A percentile compares a stretch with the other conserved stretches of the same genome.
These are phyloP conservation scores for Petroica traversi DNA, from an alignment of 2,113 vertebrate species.

Conservation along the genomic window DNA sequence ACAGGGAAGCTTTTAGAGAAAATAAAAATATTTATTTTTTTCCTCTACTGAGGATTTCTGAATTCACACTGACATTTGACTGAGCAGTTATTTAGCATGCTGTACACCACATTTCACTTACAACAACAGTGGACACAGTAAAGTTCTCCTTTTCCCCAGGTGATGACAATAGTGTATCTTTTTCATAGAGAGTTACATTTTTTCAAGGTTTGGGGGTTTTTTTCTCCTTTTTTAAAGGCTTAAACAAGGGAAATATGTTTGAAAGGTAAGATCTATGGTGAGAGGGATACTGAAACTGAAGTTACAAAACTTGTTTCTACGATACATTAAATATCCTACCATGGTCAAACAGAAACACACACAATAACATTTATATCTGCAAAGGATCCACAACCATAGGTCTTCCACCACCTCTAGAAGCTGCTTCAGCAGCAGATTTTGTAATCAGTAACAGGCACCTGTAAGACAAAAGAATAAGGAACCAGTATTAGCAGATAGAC, in stretches of 20 bases:
- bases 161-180: not conserved
- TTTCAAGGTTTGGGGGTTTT: not conserved
- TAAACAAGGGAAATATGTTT: not conserved
- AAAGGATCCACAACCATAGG: not conserved
- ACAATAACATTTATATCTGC: not conserved
- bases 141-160: not conserved
- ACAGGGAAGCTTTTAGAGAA: constrained; percentile 47
- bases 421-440: not conserved
- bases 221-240: not conserved
- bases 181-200: not conserved
- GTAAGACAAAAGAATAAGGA: constrained; percentile 26
- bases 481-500: not conserved
- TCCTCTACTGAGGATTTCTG: not conserved
- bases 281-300: not conserved
- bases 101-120: constrained; percentile 22
- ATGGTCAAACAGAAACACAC: constrained; percentile 25
- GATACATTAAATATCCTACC: constrained; percentile 8
- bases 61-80: constrained; percentile 9
- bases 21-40: constrained; percentile 53
- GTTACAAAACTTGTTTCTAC: not conserved
- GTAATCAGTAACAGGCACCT: not conserved
- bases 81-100: not conserved
- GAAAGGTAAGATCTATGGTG: not conserved
- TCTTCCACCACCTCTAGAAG: not conserved
- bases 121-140: not conserved